phyloP scores from a whole-genome alignment of 2,888 invertebrate species.

The Mylabris sibirica region DNA sequence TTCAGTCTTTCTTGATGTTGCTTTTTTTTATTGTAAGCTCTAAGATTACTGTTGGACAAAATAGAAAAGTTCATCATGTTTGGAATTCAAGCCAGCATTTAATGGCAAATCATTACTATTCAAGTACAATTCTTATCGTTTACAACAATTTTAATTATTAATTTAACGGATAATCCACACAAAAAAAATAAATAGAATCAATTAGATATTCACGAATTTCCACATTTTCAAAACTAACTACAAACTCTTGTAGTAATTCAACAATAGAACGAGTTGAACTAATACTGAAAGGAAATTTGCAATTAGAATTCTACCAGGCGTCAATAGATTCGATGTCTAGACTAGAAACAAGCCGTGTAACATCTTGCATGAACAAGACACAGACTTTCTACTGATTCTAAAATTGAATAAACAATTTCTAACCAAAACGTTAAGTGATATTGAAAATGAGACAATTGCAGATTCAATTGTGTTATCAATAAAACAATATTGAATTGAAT shows the following conservation, averaged over 20 bases:
- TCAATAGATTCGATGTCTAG: constrained; percentile 13
- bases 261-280: background rate
- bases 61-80: background rate
- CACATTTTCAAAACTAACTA: constrained; percentile 6
- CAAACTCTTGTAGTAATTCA: background rate
- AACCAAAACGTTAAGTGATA: background rate
- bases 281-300: background rate
- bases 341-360: constrained; percentile 3
- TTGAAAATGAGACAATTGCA: background rate
- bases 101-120: background rate
- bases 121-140: background rate
- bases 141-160: background rate
- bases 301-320: constrained; percentile 6
- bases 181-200: background rate
- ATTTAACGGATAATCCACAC: background rate
- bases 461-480: background rate
- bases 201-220: background rate
- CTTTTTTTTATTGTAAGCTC: constrained; percentile 39
- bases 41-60: constrained; percentile 19
- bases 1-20: constrained; percentile 42
- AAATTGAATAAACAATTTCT: constrained; percentile 11
- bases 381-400: background rate
- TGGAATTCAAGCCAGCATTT: background rate
- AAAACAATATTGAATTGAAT: background rate
- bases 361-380: constrained; percentile 9